Evolutionary conservation across 1,140 invertebrate genomes (phyloP), one percentile per base, ranked within the genome.

Genomic region (Prorops nasuta): DNA sequence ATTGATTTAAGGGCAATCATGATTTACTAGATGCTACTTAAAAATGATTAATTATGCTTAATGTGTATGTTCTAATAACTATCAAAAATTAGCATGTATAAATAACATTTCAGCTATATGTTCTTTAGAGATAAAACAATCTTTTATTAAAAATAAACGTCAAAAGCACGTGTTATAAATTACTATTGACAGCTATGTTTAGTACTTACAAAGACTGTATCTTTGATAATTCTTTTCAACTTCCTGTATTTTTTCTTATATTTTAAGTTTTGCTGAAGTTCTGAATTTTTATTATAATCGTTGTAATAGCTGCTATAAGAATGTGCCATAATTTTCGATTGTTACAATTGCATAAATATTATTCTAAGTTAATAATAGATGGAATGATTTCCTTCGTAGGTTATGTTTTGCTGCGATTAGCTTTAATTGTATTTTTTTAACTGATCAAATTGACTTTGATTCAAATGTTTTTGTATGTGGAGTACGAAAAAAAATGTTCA

Each of bases 201-300:
- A 35, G 14, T 39, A 76, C 80, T 77, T 72, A 82, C 81, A 64
- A 81, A 74, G 19, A 83, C 79, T 12, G 75, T 74, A 46, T 79
- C 67, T 53, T 81, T 82, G 1, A 83, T 72, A 16, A 77, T 69
- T 44, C 70, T 70, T 57, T 81, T 81, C 15, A 82, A 59, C 60
- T 74, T 75, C 51, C 66, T 69, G 50, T 79, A 81, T 56, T 83
- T 82, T 38, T 77, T 79, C 58, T 80, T 81, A 40, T 81, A 82
- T 49, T 79, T 81, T 3, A 77, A 19, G 56, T 80, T 75, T 39
- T 72, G 66, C 32, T 74, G 67, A 1, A 67, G 17, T 44, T 75
- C 69, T 17, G 47, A 46, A 55, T 67, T 74, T 45, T 74, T 70
- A 10, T 71, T 60, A 46, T 69, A 69, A 51, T 71, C 64, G 12